Evolutionary conservation across 2,113 vertebrate genomes (phyloP).

Genomic region (Cochlearius cochlearius): DNA sequence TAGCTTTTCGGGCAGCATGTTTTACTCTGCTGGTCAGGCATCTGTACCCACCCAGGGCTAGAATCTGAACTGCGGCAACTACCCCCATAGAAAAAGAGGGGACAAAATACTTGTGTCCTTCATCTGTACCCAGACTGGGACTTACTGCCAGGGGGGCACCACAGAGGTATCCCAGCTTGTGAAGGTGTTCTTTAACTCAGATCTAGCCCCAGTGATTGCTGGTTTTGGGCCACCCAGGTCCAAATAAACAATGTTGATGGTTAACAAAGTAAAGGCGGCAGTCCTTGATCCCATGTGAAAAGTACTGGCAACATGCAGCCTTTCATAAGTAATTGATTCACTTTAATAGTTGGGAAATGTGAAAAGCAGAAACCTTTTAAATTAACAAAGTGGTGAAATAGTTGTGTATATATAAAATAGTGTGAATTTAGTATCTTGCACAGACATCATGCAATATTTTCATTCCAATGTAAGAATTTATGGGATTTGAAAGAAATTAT

Average conservation of each 20-base stretch:
- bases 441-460: constrained; percentile 3
- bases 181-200: background rate
- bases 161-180: background rate
- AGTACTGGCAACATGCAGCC: background rate
- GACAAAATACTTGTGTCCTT: background rate
- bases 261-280: background rate
- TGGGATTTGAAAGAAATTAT: background rate
- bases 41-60: background rate
- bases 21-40: background rate
- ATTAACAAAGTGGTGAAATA: background rate
- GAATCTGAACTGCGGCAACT: background rate
- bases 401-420: background rate
- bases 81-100: background rate
- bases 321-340: background rate
- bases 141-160: background rate
- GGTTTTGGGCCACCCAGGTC: background rate
- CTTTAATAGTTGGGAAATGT: constrained; percentile 9
- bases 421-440: background rate
- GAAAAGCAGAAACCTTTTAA: background rate
- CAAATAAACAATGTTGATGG: background rate
- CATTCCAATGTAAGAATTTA: background rate
- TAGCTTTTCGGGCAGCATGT: background rate
- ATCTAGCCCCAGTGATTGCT: background rate
- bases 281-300: background rate
- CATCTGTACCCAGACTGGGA: background rate